Base-by-base conservation (phyloP, 2,797 vertebrate genomes). In the Danio tinwini region DNA sequence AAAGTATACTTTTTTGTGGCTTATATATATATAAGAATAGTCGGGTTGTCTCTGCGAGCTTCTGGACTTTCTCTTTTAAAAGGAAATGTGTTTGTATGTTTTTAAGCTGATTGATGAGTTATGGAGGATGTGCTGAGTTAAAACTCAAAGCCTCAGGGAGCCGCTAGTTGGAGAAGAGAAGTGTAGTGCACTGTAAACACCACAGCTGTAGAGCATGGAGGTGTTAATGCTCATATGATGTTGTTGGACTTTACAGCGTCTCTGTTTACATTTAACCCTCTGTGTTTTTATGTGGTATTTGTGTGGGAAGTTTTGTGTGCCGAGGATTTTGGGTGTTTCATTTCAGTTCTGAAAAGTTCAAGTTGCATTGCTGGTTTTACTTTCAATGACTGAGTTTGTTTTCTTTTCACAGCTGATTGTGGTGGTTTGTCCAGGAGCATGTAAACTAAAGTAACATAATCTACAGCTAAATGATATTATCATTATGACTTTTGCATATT, bases 191-290 rank as follows among this genome's bases (percentile, higher is more conserved):
- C 45, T 37, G 53, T 19, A 85, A 56, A 56, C 65, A 61, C 21
- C 81, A 80, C 83, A 87, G 83, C 85, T 89, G 85, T 74, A 74
- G 47, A 80, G 58, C 39, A 55, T 71, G 53, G 44, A 74, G 80
- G 74, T 84, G 84, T 81, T 86, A 83, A 85, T 74, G 69, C 68
- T 58, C 64, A 53, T 55, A 69, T 75, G 47, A 44, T 80, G 76
- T 82, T 76, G 81, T 40, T 61, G 74, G 69, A 73, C 83, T 88
- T 90, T 88, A 87, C 74, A 71, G 72, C 79, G 4, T 19, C n/a
- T 58, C 81, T 73, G 83, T 81, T 74, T 81, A 47, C 81, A 78
- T 75, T 29, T 74, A 29, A 81, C 49, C 45, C 13, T 68, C 62
- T 70, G 68, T 21, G 56, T 77, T 85, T 81, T 53, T 29, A 29